Evolutionary conservation across 23 tunicate species (phyloP), one percentile per base, ranked within the genome.

Genomic region (Halocynthia roretzi): DNA sequence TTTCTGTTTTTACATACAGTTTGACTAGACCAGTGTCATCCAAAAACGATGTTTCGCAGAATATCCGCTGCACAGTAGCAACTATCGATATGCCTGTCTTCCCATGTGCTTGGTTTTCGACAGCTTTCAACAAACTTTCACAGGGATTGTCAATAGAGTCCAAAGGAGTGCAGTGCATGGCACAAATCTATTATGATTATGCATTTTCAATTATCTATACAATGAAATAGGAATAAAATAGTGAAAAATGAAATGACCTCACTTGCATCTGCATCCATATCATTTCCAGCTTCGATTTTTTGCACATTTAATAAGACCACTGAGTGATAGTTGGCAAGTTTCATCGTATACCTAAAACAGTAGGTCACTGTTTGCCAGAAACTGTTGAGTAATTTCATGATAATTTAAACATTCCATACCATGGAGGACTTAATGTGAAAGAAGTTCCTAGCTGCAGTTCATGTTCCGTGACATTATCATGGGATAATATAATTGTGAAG

Each of bases 11-110:
- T 31, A 31, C 44, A 31, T 31, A 31, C 44, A 31, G 44, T 31
- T 31, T 31, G 44, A 31, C 44, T 31, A 31, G 44, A 31, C 44
- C 44, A 31, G 44, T 31, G 44, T 31, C 71, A 5, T 77, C 44
- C 6, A 10, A 11, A 14, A 15, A 7, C 10, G 48, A 14, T 19
- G 56, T 62, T 72, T 20, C 52, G 22, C 70, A 77, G 76, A 81
- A 86, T 17, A 75, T 77, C 54, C 92, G 57, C 56, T 86, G 92
- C 23, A 86, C 71, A 5, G 92, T 86, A 12, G 92, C 92, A 9
- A 80, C 92, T 8, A 86, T 58, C n/a, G 70, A 76, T 17, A 86
- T 19, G 7, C 72, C 68, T 6, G 48, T 22, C 7, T 53, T 51
- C 2, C 44, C 54, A 49, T 66, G 14, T 31, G 44, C 44, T 51